Conservation (phyloP, 2,888 invertebrate genomes). For the Drosophila maculinotata region DNA sequence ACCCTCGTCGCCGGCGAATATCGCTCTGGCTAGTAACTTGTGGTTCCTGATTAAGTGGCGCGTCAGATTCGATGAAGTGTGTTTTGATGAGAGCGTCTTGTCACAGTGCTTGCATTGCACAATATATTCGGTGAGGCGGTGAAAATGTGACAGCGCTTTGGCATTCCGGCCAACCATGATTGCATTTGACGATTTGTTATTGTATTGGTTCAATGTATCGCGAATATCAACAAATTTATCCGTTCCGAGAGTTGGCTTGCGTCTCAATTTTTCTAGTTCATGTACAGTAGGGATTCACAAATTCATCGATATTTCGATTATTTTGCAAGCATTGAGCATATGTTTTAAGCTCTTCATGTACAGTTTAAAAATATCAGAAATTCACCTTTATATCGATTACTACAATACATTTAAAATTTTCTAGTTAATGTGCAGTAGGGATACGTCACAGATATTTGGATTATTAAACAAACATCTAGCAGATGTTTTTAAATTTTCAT, state of each 20-base stretch:
- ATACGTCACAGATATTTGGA: slow-evolving; percentile 32
- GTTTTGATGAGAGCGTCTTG: slow-evolving; percentile 73
- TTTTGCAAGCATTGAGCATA: neutral
- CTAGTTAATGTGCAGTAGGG: slow-evolving; percentile 55
- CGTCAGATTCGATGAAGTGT: slow-evolving; percentile 73
- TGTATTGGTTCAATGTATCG: slow-evolving; percentile 15
- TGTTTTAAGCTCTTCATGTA: too few species aligned
- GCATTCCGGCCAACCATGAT: slow-evolving; percentile 72
- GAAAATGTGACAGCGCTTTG: slow-evolving; percentile 73
- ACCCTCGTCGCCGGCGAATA: slow-evolving; percentile 70
- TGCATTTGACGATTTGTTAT: slow-evolving; percentile 25
- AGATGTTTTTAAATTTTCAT: too few species aligned
- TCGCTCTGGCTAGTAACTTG: slow-evolving; percentile 59
- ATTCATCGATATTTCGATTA: slow-evolving; percentile 29
- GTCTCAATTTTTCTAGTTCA: slow-evolving; percentile 52
- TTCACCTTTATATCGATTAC: too few species aligned
- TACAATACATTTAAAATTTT: slow-evolving; percentile 45
- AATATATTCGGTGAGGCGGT: slow-evolving; percentile 68
- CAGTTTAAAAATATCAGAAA: too few species aligned
- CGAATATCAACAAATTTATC: slow-evolving; percentile 30
- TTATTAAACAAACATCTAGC: neutral
- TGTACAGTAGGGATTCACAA: slow-evolving; percentile 45
- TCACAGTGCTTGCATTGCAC: slow-evolving; percentile 74
- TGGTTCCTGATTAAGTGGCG: slow-evolving; percentile 70
- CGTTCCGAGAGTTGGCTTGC: slow-evolving; percentile 45